A percentile compares a stretch with the other conserved stretches of the same genome.
These are phyloP conservation scores for silkworm (Bombyx mori) DNA, from an alignment of 1,140 invertebrate genomes.

Conservation along the genomic window ASM3026992v2 NC_085124.1:5691501-5692000, in stretches of 20 bases:
- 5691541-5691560: constrained; percentile 9
- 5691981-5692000: too few species aligned
- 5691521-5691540: constrained; percentile 21
- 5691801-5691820: background rate
- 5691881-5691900: constrained; percentile 19
- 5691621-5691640: constrained; percentile 32
- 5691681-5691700: constrained; percentile 60
- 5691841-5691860: constrained; percentile 4
- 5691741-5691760: constrained; percentile 61
- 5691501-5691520: constrained; percentile 44
- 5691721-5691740: constrained; percentile 47
- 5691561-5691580: constrained; percentile 17
- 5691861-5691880: constrained; percentile 26
- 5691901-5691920: too few species aligned
- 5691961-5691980: too few species aligned
- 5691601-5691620: constrained; percentile 43
- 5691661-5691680: constrained; percentile 9
- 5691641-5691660: constrained; percentile 13
- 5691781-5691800: constrained; percentile 14
- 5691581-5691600: constrained; percentile 24
- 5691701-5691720: constrained; percentile 53
- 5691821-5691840: background rate
- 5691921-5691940: too few species aligned
- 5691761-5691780: constrained; percentile 47
- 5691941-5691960: too few species aligned